Base-by-base conservation (phyloP, 2,797 vertebrate genomes). In the Molossus molossus region DNA sequence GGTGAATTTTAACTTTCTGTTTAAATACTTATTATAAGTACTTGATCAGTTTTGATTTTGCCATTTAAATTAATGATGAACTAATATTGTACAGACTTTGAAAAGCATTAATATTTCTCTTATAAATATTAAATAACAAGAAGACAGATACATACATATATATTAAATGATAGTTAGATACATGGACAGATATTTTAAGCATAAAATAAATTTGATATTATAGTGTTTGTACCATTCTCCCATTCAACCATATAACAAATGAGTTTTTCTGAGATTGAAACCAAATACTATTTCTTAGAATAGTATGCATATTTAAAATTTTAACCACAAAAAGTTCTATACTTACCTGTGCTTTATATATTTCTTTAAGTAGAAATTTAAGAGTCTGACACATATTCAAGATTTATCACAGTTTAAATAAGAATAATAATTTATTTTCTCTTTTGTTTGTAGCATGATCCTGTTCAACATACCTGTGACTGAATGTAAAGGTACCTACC, bases 51-150 rank as follows among this genome's bases (percentile, higher is more conserved):
- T 93, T 95, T 88, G 20, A 93, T 23, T 80, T 75, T 15, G 91
- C 9, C 79, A 10, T 50, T 86, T 81, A 82, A 55, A n/a, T 91
- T 88, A 75, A 60, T 12, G 20, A 85, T n/a, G 89, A 94, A 70
- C 21, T 9, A 29, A 75, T n/a, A 76, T 17, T 76, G 17, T 12
- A n/a, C 17, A 76, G 10, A 29, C n/a, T 10, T 21, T 55, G 50
- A 76, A 76, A 76, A 55, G 17, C 17, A 13, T 55, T 55, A 37
- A 40, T 85, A 57, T 48, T 80, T 90, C 2, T 75, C 62, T 87
- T 72, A 58, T 70, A 25, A 75, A 48, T 67, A 80, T 45, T 72
- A 79, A 94, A 65, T 88, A n/a, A 17, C 18, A 76, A 0, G 3
- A 20, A 72, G 50, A 53, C 33, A 69, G 2, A 29, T n/a, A 11